Conservation (phyloP, 2,888 invertebrate genomes). For the Isotomurus palustris region DNA sequence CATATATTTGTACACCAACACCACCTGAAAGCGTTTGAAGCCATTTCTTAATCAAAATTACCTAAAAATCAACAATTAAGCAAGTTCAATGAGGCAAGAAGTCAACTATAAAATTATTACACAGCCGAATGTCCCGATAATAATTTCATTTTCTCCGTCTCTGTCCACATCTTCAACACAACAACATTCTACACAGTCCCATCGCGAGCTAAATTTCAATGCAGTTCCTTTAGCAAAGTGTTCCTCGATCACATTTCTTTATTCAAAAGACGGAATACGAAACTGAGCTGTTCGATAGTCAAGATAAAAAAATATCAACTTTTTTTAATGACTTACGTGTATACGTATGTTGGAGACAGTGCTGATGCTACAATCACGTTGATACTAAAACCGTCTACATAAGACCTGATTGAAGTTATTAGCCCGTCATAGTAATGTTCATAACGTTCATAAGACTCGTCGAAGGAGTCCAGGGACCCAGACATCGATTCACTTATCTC, state of each 20-base stretch:
- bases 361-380: constrained; percentile 43
- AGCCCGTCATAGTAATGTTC: constrained; percentile 41
- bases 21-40: constrained; percentile 50
- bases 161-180: constrained; percentile 65
- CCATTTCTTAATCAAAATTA: neutral
- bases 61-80: no score
- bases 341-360: constrained; percentile 42
- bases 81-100: neutral
- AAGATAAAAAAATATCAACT: neutral
- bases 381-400: constrained; percentile 38
- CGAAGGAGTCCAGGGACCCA: neutral
- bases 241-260: constrained; percentile 48
- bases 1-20: constrained; percentile 55
- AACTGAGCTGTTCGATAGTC: neutral
- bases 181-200: constrained; percentile 60
- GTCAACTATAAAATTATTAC: constrained; percentile 48
- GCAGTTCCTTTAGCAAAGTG: constrained; percentile 48
- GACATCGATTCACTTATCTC: constrained; percentile 1
- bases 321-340: constrained; percentile 31
- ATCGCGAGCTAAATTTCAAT: constrained; percentile 55
- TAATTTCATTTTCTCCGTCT: constrained; percentile 64
- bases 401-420: constrained; percentile 41
- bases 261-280: neutral
- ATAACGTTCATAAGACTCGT: constrained; percentile 34
- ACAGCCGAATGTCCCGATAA: constrained; percentile 65